Base-by-base conservation (phyloP, 2,113 vertebrate genomes). In the Anas platyrhynchos region DNA sequence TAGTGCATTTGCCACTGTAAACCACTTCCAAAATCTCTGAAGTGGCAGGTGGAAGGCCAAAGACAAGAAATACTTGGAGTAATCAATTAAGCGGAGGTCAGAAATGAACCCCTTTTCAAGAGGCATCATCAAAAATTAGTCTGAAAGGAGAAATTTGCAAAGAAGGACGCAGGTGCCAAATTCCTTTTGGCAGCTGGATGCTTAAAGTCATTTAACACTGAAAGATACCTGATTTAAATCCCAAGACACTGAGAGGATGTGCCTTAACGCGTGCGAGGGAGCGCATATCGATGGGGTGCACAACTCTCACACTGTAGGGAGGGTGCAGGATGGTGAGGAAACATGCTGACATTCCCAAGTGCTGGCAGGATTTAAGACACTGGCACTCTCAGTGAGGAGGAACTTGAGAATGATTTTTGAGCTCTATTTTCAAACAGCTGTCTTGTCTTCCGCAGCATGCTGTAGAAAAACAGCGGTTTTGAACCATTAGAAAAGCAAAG, bases 341-440 rank as follows among this genome's bases (percentile, higher is more conserved):
- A 54, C 6, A 3, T 68, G 73, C 77, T 92, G 90, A 54, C 4
- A 9, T 21, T 81, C 25, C 43, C n/a, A 7, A 86, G 48, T 81
- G 86, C 58, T 50, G 73, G 55, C 88, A 86, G 88, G 83, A 73
- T 93, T 72, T 68, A 76, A 74, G 86, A 75, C 72, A 69, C 83
- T 65, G 79, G 78, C 89, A 89, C 52, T 83, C 72, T 1, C 50
- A 67, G 62, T 34, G 75, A 94, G 80, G 69, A 92, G 80, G 83
- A 90, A 84, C 77, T 95, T 91, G 92, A 96, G 83, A 58, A 62
- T 72, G 41, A 82, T 78, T 96, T 94, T 66, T 78, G 73, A 91
- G 90, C 66, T 88, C 73, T 87, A 43, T 91, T 52, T 94, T 84
- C 88, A 92, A 96, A 93, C 95, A 97, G 86, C 85, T 97, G 93